phyloP scores from a whole-genome alignment of 2,797 vertebrate genomes.

The Cossypha polioptera region DNA sequence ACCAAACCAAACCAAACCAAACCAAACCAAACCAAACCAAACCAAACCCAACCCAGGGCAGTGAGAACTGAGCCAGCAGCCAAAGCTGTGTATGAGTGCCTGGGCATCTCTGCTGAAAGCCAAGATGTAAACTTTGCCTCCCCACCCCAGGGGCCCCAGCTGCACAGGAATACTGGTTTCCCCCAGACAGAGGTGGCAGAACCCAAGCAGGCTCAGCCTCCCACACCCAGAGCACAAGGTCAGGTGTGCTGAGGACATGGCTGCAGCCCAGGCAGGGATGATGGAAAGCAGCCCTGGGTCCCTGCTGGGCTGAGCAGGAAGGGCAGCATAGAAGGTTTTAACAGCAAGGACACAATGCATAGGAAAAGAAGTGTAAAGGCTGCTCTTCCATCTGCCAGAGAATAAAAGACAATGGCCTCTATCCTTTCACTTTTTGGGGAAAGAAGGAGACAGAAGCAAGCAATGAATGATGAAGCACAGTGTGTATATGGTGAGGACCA shows the following conservation, averaged over 20 bases:
- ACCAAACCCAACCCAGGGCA: background rate
- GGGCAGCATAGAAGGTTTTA: background rate
- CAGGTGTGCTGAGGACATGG: rapidly evolving
- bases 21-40: background rate
- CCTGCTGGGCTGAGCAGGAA: background rate
- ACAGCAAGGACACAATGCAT: rapidly evolving
- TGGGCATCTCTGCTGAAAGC: background rate
- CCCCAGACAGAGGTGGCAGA: background rate
- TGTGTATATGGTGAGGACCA: background rate
- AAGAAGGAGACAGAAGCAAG: background rate
- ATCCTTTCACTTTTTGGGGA: background rate
- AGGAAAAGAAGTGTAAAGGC: background rate
- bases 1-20: background rate
- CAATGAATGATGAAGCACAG: background rate
- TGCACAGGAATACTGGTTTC: background rate
- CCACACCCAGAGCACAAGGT: background rate
- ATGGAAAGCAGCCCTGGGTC: background rate
- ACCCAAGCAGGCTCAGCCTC: background rate
- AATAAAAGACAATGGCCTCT: background rate
- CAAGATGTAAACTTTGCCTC: background rate
- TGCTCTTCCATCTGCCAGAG: background rate
- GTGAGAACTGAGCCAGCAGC: background rate
- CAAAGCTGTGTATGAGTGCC: background rate
- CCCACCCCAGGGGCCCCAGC: background rate
- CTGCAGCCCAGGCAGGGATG: rapidly evolving